phyloP scores from a whole-genome alignment of 2,888 invertebrate species.

The Platynereis dumerilii region DNA sequence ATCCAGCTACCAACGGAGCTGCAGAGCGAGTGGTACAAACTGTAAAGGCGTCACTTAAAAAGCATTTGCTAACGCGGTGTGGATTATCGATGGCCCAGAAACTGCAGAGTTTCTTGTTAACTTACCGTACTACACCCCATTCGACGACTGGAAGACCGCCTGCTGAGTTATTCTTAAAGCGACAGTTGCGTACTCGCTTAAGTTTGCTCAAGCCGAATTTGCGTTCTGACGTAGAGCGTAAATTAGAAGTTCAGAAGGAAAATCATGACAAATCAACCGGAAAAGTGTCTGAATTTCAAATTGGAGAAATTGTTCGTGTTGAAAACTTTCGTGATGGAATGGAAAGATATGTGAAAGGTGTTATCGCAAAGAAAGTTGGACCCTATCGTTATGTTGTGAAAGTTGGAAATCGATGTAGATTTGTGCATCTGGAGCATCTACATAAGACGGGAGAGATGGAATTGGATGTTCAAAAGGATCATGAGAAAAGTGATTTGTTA shows the following conservation, averaged over 20 bases:
- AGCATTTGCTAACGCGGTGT: not conserved
- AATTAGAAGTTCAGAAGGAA: not conserved
- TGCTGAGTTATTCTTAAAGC: not conserved
- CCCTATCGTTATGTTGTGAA: no score
- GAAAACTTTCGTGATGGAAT: no score
- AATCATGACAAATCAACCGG: not conserved
- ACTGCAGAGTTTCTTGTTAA: constrained; percentile 2
- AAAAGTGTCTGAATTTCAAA: no score
- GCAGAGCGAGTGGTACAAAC: not conserved
- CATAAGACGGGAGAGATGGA: no score
- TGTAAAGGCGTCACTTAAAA: not conserved
- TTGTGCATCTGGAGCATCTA: no score
- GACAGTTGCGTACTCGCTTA: not conserved
- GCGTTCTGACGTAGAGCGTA: not conserved
- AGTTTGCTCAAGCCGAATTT: not conserved
- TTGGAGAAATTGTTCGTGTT: no score
- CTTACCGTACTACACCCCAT: not conserved
- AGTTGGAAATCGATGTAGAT: no score
- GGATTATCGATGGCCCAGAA: not conserved
- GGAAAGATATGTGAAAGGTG: no score
- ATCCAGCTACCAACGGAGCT: constrained; percentile 9
- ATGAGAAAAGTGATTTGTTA: no score
- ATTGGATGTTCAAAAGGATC: no score
- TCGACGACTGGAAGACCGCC: not conserved
- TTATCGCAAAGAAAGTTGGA: no score